Percentiles rank a stretch among this genome's conserved stretches.
Evolutionary conservation across 1,140 invertebrate genomes (phyloP).

Genomic region (Mercenaria mercenaria): DNA sequence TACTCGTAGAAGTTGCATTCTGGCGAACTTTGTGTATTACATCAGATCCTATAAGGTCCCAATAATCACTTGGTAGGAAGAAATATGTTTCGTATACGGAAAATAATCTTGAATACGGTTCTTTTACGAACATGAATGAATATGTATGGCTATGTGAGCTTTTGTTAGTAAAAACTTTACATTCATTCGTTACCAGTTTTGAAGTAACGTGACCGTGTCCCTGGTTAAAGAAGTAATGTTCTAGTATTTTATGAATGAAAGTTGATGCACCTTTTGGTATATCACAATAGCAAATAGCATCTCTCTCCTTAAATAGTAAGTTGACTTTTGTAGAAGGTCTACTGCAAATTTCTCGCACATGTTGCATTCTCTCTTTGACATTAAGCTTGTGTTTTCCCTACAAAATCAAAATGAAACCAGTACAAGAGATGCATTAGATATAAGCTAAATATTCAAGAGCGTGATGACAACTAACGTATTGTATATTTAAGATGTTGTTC

Average conservation of each 20-base stretch:
- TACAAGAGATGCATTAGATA: too few species aligned
- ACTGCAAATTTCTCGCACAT: too few species aligned
- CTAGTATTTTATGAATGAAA: neutral
- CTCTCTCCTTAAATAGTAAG: too few species aligned
- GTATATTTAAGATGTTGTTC: too few species aligned
- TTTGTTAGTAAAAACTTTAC: too few species aligned
- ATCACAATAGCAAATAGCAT: neutral
- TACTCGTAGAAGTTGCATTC: neutral
- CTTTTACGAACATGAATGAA: conserved; percentile 37
- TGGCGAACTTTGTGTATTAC: conserved; percentile 41
- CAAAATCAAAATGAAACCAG: too few species aligned
- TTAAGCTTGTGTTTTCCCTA: too few species aligned
- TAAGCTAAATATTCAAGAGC: too few species aligned
- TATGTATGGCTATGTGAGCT: neutral
- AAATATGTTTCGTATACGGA: conserved; percentile 43
- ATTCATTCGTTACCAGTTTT: neutral
- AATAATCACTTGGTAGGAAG: conserved; percentile 8
- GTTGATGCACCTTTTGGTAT: neutral
- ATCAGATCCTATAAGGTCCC: conserved; percentile 48
- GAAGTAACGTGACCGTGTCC: too few species aligned
- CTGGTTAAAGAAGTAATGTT: neutral
- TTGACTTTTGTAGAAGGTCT: too few species aligned
- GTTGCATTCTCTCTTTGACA: too few species aligned
- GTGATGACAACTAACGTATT: too few species aligned
- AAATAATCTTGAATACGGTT: conserved; percentile 49